These are phyloP conservation scores for Argyrosomus japonicus DNA, from an alignment of 2,113 vertebrate species.

Conservation along the genomic window DNA sequence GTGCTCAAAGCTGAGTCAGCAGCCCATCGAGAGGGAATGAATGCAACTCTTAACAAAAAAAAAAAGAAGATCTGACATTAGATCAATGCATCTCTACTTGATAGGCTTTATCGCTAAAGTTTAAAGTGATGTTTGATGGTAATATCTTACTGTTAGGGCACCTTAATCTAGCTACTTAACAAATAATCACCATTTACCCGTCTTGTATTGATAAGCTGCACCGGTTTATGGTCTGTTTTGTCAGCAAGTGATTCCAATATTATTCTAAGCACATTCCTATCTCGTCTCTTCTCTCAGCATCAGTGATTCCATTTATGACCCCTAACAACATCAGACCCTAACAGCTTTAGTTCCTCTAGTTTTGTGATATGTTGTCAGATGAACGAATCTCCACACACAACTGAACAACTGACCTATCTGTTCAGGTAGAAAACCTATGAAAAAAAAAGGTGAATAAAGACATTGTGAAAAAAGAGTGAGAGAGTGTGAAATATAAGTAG, in stretches of 20 bases:
- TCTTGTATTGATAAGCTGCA: neutral
- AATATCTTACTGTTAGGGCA: neutral
- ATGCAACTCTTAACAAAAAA: neutral
- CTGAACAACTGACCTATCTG: neutral
- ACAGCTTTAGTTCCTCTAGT: neutral
- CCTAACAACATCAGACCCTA: too few species aligned
- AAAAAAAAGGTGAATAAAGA: neutral
- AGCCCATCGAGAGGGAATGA: neutral
- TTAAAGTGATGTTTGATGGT: neutral
- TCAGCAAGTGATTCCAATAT: neutral
- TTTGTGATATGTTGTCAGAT: neutral
- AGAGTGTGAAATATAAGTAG: neutral
- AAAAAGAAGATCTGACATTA: neutral
- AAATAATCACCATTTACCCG: neutral
- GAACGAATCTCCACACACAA: neutral
- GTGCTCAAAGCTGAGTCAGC: neutral
- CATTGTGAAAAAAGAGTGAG: too few species aligned
- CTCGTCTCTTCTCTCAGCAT: neutral
- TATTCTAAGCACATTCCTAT: constrained; percentile 7
- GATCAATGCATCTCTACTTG: neutral
- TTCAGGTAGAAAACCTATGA: neutral
- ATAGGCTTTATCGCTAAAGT: neutral
- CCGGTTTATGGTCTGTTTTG: neutral
- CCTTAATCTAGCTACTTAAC: neutral
- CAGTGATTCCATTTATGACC: neutral